phyloP scores from a whole-genome alignment of 2,797 vertebrate genomes.

The Novumbra hubbsi region DNA sequence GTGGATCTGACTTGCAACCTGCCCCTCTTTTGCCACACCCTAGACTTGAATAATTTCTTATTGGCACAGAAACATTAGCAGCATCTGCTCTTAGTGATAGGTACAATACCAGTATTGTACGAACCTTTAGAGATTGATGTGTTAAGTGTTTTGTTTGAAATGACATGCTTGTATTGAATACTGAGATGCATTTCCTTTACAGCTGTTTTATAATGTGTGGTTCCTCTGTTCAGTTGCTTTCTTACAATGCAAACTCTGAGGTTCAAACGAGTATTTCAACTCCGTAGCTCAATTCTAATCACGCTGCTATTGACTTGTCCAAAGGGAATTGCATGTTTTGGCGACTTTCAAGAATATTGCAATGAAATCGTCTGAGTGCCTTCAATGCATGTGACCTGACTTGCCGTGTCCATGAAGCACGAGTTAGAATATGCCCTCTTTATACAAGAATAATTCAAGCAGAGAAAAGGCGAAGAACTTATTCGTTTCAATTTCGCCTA shows the following conservation, averaged over 20 bases:
- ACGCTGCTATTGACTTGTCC: neutral
- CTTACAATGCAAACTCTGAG: neutral
- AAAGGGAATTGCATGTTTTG: neutral
- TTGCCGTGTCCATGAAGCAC: slow-evolving; percentile 11
- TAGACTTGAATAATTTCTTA: slow-evolving; percentile 60
- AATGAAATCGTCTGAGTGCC: slow-evolving; percentile 27
- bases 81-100: slow-evolving; percentile 49
- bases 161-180: slow-evolving; percentile 14
- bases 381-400: slow-evolving; percentile 24
- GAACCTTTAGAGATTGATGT: slow-evolving; percentile 14
- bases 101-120: slow-evolving; percentile 40
- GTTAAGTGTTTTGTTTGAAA: slow-evolving; percentile 23
- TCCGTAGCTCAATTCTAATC: neutral
- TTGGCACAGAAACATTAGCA: slow-evolving; percentile 30
- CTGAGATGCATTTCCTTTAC: slow-evolving; percentile 21
- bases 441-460: slow-evolving; percentile 23
- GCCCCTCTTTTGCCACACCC: slow-evolving; percentile 51
- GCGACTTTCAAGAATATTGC: slow-evolving; percentile 1
- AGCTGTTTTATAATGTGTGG: slow-evolving; percentile 6
- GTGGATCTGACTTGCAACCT: slow-evolving; percentile 8
- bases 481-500: slow-evolving; percentile 5
- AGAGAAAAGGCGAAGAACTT: neutral
- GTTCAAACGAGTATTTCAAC: neutral
- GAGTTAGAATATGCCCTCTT: neutral
- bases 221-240: neutral